Percentiles rank a stretch among this genome's conserved stretches.
Evolutionary conservation across 2,113 vertebrate species (phyloP).

Genomic region (Synchiropus splendidus): DNA sequence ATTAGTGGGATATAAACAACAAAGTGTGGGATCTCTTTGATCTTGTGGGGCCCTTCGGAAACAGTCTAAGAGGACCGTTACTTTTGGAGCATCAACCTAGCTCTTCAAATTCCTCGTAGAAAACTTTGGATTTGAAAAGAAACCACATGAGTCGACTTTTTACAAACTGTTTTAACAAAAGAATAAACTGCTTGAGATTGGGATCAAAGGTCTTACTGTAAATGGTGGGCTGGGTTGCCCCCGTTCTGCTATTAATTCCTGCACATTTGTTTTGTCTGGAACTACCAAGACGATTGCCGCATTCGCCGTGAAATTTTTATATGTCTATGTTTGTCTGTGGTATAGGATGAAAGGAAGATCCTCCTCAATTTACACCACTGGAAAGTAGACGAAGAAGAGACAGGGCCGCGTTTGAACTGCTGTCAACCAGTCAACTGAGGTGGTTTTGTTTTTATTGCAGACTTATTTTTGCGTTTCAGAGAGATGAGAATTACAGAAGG

Average conservation of each 20-base stretch:
- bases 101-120: too few species aligned
- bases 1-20: too few species aligned
- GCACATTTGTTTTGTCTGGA: constrained; percentile 60
- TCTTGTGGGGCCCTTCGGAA: too few species aligned
- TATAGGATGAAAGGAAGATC: constrained; percentile 62
- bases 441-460: constrained; percentile 43
- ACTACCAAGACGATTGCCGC: constrained; percentile 62
- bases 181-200: constrained; percentile 57
- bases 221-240: constrained; percentile 61
- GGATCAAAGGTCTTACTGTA: constrained; percentile 66
- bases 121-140: too few species aligned
- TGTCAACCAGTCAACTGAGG: constrained; percentile 33
- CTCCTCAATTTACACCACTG: constrained; percentile 52
- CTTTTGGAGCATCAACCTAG: too few species aligned
- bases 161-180: constrained; percentile 50
- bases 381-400: constrained; percentile 45
- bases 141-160: constrained; percentile 58
- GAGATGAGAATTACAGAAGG: too few species aligned
- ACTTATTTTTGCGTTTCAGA: too few species aligned
- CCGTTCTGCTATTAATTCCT: constrained; percentile 68
- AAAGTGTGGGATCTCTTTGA: too few species aligned
- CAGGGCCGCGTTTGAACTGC: constrained; percentile 44
- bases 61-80: too few species aligned
- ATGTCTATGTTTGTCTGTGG: constrained; percentile 67
- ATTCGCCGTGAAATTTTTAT: constrained; percentile 64